phyloP scores from a whole-genome alignment of 2,797 vertebrate species.

The Pangasius larnaudii region DNA sequence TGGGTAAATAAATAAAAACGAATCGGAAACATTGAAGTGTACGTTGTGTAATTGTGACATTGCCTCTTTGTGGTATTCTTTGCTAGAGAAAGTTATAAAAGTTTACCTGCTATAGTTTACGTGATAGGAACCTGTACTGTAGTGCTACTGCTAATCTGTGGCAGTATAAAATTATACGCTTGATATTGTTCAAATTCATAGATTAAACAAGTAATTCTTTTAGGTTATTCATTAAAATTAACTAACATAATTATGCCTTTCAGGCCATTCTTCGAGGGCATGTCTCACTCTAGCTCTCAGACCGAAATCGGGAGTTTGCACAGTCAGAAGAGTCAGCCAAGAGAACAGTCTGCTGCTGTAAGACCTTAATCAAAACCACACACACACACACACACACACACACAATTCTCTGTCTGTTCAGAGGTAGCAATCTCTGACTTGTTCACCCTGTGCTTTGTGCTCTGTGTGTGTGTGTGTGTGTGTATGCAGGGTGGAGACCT shows the following conservation, averaged over 20 bases:
- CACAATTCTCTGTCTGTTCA: too few species aligned
- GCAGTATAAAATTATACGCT: not conserved
- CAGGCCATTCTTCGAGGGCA: slow-evolving; percentile 76
- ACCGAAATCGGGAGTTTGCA: slow-evolving; percentile 66
- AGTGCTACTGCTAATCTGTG: not conserved
- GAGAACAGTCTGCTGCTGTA: slow-evolving; percentile 41
- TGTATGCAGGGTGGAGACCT: slow-evolving; percentile 55
- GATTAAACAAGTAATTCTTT: not conserved
- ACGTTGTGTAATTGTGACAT: not conserved
- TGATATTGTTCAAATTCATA: not conserved
- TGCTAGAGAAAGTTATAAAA: not conserved
- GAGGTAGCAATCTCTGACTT: not conserved
- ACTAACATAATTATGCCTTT: slow-evolving; percentile 3
- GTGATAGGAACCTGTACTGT: not conserved
- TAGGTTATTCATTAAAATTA: too few species aligned
- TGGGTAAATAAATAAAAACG: not conserved
- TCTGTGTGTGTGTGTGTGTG: slow-evolving; percentile 31
- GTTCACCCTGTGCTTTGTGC: not conserved
- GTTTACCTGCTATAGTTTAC: not conserved
- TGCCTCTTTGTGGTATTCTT: not conserved
- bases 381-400: slow-evolving; percentile 2
- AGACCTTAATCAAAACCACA: slow-evolving; percentile 9
- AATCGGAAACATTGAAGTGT: not conserved
- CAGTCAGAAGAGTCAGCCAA: slow-evolving; percentile 63
- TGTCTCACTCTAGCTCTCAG: slow-evolving; percentile 73